Conservation (phyloP, 2,113 vertebrate species). For the Ursus arctos region DNA sequence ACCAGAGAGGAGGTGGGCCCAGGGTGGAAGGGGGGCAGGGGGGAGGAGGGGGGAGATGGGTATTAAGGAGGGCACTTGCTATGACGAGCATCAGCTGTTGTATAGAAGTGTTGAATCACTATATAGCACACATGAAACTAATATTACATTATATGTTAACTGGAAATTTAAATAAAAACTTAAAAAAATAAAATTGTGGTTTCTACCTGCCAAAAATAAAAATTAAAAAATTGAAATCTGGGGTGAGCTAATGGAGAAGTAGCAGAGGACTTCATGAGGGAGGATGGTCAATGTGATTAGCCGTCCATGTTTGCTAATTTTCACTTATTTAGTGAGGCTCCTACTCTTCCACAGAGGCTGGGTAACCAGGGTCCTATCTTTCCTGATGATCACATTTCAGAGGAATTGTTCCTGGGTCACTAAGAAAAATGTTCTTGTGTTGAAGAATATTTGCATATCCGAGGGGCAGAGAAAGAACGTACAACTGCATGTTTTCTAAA, state of each 20-base stretch:
- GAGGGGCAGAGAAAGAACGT: neutral
- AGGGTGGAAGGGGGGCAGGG: neutral
- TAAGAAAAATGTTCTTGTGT: neutral
- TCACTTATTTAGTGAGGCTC: neutral
- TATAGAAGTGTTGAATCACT: neutral
- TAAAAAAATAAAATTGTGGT: neutral
- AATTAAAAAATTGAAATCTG: neutral
- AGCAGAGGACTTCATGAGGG: rapidly evolving
- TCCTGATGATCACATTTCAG: neutral
- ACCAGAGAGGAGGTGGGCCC: neutral
- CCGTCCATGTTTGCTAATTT: neutral
- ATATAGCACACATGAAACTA: neutral
- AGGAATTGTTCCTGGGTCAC: neutral
- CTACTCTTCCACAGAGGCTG: neutral
- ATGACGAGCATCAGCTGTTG: neutral
- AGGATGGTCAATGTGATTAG: neutral
- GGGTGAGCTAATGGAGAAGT: neutral
- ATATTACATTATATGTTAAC: neutral
- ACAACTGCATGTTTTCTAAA: neutral
- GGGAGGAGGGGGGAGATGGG: too few species aligned
- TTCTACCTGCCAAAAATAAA: neutral
- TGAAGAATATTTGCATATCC: neutral
- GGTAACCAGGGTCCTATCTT: neutral
- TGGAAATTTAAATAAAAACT: neutral
- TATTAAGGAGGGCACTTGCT: neutral